Percentiles rank a stretch among this genome's conserved stretches.
phyloP scores from a whole-genome alignment of 1,140 invertebrate genomes.

The Campoletis sonorensis region DNA sequence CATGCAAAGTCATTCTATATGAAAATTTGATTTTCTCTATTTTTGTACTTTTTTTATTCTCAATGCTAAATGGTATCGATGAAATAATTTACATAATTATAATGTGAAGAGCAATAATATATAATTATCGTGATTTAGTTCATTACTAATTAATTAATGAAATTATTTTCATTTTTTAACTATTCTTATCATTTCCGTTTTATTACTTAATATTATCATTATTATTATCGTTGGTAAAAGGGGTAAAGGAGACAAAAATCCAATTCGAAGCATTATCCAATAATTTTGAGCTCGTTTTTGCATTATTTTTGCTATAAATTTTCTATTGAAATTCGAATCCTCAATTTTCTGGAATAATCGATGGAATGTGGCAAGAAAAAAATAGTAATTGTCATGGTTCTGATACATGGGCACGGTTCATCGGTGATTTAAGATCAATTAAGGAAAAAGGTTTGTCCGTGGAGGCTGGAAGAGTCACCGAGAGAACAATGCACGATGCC shows the following conservation, averaged over 20 bases:
- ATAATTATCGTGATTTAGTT: too few relatives aligned
- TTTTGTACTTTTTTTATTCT: not conserved
- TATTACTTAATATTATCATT: not conserved
- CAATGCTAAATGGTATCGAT: too few relatives aligned
- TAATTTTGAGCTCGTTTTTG: too few relatives aligned
- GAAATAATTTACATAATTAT: too few relatives aligned
- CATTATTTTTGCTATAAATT: not conserved
- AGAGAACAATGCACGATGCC: constrained; percentile 36
- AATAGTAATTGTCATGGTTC: not conserved
- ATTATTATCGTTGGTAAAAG: not conserved
- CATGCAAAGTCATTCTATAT: too few relatives aligned
- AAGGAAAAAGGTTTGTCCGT: constrained; percentile 37
- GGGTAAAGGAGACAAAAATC: constrained; percentile 20
- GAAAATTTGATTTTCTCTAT: too few relatives aligned
- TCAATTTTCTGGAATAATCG: not conserved
- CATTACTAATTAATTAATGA: too few relatives aligned
- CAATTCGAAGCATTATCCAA: constrained; percentile 20
- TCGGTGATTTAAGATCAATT: constrained; percentile 42
- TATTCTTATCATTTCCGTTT: not conserved
- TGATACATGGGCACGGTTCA: constrained; percentile 33
- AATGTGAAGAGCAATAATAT: too few relatives aligned
- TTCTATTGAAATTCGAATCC: not conserved
- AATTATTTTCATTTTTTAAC: too few relatives aligned
- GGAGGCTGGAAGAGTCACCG: constrained; percentile 34
- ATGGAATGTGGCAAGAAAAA: not conserved